These are phyloP conservation scores for Calidris pygmaea DNA, from an alignment of 2,113 vertebrate genomes.

Conservation along the genomic window DNA sequence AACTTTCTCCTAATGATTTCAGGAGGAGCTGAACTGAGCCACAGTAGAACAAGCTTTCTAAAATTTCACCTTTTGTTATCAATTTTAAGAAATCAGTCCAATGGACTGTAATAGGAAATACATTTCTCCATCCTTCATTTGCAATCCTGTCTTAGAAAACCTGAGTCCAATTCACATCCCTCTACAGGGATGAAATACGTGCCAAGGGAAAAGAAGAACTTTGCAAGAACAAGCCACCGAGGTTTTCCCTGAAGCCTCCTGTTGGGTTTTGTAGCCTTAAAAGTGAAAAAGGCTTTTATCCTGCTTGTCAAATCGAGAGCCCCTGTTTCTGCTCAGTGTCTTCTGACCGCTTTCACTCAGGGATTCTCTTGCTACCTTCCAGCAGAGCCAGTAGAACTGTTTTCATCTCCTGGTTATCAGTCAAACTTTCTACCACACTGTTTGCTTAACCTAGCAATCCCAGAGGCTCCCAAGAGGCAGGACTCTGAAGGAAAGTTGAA, in stretches of 20 bases:
- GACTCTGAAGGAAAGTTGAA: not conserved
- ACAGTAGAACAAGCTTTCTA: not conserved
- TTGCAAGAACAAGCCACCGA: not conserved
- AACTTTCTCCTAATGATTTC: not conserved
- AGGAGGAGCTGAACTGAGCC: not conserved
- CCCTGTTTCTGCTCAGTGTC: not conserved
- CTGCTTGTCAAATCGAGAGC: not conserved
- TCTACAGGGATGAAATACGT: not conserved
- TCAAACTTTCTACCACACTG: not conserved
- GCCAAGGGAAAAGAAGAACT: not conserved
- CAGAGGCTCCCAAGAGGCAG: not conserved
- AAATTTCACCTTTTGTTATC: not conserved
- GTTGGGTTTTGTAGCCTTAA: not conserved
- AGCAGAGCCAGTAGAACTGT: not conserved
- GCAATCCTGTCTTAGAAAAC: not conserved
- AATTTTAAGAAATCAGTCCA: conserved; percentile 2
- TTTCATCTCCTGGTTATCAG: not conserved
- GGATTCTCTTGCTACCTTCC: not conserved
- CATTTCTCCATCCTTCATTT: not conserved
- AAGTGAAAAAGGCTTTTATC: not conserved
- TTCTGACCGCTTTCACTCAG: not conserved
- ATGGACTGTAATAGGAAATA: not conserved
- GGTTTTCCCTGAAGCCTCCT: not conserved
- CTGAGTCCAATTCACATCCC: not conserved
- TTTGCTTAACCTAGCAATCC: not conserved